Percentiles rank a stretch among this genome's conserved stretches.
phyloP scores from a whole-genome alignment of 2,888 invertebrate species.

The Adineta ricciae region DNA sequence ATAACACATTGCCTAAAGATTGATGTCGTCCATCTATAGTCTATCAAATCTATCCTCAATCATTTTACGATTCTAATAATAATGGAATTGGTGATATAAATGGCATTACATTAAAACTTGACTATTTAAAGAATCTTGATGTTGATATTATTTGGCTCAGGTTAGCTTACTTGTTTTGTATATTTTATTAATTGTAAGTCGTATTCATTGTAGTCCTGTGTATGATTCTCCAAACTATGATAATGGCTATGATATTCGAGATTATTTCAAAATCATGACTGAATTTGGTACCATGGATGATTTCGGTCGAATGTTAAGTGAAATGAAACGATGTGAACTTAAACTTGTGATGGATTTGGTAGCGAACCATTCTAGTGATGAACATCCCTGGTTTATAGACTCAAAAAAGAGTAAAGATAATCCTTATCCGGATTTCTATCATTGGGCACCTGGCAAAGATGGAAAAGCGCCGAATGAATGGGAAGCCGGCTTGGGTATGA shows the following conservation, averaged over 20 bases:
- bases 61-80: constrained; percentile 28
- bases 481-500: constrained; percentile 34
- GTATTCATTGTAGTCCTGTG: constrained; percentile 37
- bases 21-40: constrained; percentile 30
- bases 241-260: constrained; percentile 55
- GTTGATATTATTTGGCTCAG: constrained; percentile 23
- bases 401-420: constrained; percentile 44
- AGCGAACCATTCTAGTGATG: constrained; percentile 56
- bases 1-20: background rate
- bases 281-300: constrained; percentile 63
- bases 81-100: constrained; percentile 31
- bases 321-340: constrained; percentile 58
- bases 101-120: constrained; percentile 30
- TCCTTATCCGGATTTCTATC: constrained; percentile 64
- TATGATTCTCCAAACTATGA: constrained; percentile 34
- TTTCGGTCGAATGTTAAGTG: constrained; percentile 59
- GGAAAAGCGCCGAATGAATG: constrained; percentile 45
- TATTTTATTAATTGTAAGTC: too few relatives aligned
- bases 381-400: constrained; percentile 62
- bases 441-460: constrained; percentile 60
- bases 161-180: background rate
- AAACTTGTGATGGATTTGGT: constrained; percentile 66
- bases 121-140: constrained; percentile 28
- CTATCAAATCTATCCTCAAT: constrained; percentile 29
- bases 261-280: constrained; percentile 60